Conservation (phyloP, 1,140 invertebrate species). For the Conopomorpha cramerella region DNA sequence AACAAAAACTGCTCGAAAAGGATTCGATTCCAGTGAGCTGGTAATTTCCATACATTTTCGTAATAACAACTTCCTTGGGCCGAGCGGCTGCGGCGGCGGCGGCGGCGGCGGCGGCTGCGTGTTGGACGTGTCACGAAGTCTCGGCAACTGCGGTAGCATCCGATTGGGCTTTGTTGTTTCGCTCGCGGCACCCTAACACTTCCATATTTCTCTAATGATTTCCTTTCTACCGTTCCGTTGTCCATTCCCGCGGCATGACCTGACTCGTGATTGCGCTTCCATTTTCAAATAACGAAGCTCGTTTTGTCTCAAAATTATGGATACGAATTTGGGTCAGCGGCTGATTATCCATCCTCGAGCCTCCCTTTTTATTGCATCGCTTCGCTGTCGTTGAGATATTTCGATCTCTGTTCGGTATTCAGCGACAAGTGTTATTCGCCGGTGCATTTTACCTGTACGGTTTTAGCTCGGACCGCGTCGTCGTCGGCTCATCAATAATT, state of each 20-base stretch:
- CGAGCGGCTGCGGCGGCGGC: slow-evolving; percentile 14
- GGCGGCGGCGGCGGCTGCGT: no score
- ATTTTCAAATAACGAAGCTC: no score
- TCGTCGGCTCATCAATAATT: slow-evolving; percentile 42
- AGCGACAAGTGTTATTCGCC: slow-evolving; percentile 35
- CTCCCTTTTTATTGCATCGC: no score
- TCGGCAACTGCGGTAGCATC: slow-evolving; percentile 10
- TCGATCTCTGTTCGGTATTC: slow-evolving; percentile 37
- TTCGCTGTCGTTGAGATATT: no score
- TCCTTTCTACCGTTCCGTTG: no score
- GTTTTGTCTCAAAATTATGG: no score
- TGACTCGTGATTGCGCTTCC: no score
- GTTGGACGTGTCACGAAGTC: slow-evolving; percentile 28
- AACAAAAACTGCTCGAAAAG: slow-evolving; percentile 18
- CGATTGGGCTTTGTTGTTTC: slow-evolving; percentile 12
- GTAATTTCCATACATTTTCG: slow-evolving; percentile 51
- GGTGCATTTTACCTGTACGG: slow-evolving; percentile 26
- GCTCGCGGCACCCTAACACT: slow-evolving; percentile 4
- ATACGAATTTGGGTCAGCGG: no score
- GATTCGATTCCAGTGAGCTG: slow-evolving; percentile 26
- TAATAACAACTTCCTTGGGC: slow-evolving; percentile 48
- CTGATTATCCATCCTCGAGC: no score
- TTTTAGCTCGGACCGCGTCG: no score
- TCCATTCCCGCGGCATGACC: no score
- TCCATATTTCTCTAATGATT: no score